Conservation (phyloP, 2,113 vertebrate genomes). For the Anarhynchus alexandrinus region DNA sequence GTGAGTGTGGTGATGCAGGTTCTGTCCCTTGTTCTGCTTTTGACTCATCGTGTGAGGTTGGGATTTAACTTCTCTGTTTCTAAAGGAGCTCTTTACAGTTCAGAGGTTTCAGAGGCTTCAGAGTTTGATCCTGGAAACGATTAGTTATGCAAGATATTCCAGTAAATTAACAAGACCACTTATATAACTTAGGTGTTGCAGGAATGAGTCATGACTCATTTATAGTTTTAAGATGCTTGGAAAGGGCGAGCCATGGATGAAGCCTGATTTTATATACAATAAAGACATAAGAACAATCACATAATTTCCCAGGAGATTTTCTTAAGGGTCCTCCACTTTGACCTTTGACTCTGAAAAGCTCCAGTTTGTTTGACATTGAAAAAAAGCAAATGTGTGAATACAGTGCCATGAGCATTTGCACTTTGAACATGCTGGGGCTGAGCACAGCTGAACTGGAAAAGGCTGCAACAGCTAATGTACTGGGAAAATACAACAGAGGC, state of each 20-base stretch:
- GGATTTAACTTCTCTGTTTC: not conserved
- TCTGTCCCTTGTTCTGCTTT: not conserved
- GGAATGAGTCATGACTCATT: conserved; percentile 43
- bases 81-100: not conserved
- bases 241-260: not conserved
- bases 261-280: conserved; percentile 19
- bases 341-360: conserved; percentile 33
- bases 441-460: conserved; percentile 55
- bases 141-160: conserved; percentile 44
- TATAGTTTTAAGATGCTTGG: conserved; percentile 37
- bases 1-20: accelerated
- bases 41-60: not conserved
- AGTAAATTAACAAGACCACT: conserved; percentile 49
- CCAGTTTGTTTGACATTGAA: conserved; percentile 27
- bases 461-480: conserved; percentile 26
- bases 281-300: conserved; percentile 39
- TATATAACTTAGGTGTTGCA: conserved; percentile 51
- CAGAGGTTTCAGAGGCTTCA: not conserved
- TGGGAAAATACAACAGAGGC: conserved; percentile 39
- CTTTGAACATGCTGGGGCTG: conserved; percentile 60
- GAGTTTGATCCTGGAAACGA: conserved; percentile 14
- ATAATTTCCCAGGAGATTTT: conserved; percentile 11
- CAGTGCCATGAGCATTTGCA: conserved; percentile 45
- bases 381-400: conserved; percentile 29
- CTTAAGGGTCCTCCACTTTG: not conserved